These are phyloP conservation scores for Natrix natrix DNA, from an alignment of 2,797 vertebrate species.

Conservation along the genomic window DNA sequence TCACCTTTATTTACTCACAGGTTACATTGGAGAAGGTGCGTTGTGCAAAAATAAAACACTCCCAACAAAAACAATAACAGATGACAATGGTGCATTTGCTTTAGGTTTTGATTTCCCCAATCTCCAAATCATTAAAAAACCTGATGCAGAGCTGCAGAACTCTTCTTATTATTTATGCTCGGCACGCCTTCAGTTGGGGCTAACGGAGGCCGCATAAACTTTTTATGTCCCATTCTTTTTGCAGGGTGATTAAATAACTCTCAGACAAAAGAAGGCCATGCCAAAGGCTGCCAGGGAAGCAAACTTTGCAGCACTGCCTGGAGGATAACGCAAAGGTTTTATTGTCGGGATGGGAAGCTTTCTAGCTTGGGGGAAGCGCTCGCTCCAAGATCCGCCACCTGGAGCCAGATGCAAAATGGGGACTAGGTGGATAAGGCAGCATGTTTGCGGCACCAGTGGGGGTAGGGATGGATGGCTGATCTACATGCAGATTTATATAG, in stretches of 20 bases:
- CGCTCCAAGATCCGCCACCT: background rate
- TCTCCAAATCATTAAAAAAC: background rate
- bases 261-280: background rate
- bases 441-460: no score
- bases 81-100: background rate
- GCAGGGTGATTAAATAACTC: background rate
- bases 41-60: background rate
- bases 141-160: background rate
- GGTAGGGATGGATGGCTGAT: background rate
- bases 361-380: background rate
- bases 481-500: background rate
- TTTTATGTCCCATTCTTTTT: background rate
- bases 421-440: background rate
- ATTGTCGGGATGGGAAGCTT: background rate
- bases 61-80: slow-evolving; percentile 2
- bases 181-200: background rate
- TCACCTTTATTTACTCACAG: slow-evolving; percentile 28
- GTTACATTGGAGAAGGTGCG: background rate
- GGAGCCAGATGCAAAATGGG: background rate
- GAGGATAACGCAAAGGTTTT: background rate
- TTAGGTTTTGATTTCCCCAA: slow-evolving; percentile 29
- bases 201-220: background rate
- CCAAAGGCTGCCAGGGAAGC: background rate
- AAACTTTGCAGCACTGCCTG: background rate
- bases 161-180: background rate